These are phyloP conservation scores for Chondrosia reniformis DNA, from an alignment of 37 sponge, comb jelly and placozoan species.

Conservation along the genomic window DNA sequence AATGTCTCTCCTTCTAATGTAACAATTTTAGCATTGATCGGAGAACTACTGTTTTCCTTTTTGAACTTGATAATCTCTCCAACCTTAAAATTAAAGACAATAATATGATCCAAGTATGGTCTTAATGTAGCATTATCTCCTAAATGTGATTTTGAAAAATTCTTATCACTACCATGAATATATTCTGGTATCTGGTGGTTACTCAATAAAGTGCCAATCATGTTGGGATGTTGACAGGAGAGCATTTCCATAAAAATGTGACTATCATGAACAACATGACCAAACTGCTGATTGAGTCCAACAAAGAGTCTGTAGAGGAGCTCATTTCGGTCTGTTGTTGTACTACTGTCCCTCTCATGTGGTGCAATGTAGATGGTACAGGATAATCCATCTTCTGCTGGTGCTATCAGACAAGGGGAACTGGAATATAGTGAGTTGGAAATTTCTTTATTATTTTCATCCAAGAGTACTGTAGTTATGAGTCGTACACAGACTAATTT, in stretches of 20 bases:
- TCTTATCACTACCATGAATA: neutral
- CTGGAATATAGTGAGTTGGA: neutral
- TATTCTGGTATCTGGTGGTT: neutral
- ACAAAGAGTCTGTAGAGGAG: neutral
- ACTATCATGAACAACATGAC: neutral
- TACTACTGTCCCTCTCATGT: neutral
- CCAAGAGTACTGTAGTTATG: slow-evolving; percentile 3
- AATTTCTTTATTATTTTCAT: neutral
- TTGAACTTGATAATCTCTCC: neutral
- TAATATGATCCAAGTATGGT: neutral
- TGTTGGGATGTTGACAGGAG: neutral
- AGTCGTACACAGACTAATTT: slow-evolving; percentile 14
- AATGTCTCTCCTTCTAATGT: neutral
- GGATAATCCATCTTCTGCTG: neutral
- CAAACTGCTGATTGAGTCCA: neutral
- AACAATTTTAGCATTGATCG: slow-evolving; percentile 13
- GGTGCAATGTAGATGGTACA: slow-evolving; percentile 2
- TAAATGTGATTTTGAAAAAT: neutral
- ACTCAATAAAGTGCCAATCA: neutral
- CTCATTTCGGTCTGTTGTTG: no score
- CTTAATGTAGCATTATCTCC: neutral
- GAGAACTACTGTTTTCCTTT: neutral
- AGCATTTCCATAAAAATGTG: neutral
- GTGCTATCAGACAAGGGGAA: neutral
- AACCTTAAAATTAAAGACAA: neutral